These are phyloP conservation scores for Pangasius mekongensis DNA, from an alignment of 2,797 vertebrate species.

Conservation along the genomic window DNA sequence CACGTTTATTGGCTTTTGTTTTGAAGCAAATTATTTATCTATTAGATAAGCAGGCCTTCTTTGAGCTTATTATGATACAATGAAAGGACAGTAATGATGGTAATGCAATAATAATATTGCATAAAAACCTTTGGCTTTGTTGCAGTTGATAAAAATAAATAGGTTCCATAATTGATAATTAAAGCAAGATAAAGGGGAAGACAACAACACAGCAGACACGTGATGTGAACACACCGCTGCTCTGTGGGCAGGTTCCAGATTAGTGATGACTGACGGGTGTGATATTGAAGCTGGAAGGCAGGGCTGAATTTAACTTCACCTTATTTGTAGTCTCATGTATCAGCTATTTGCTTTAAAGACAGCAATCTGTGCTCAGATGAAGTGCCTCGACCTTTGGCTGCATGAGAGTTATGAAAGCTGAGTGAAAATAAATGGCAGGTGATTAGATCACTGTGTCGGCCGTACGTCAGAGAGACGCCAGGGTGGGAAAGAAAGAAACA, in stretches of 20 bases:
- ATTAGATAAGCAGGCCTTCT: neutral
- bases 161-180: neutral
- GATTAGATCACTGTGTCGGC: conserved; percentile 6
- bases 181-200: neutral
- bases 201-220: neutral
- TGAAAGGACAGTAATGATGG: neutral
- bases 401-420: conserved; percentile 24
- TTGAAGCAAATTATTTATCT: neutral
- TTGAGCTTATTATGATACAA: neutral
- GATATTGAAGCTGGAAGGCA: neutral
- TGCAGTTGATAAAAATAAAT: neutral
- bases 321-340: conserved; percentile 4
- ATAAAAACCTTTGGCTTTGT: neutral
- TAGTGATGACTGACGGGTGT: neutral
- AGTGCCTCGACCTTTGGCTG: conserved; percentile 29
- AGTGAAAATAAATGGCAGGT: conserved; percentile 34
- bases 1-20: neutral
- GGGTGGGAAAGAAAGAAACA: neutral
- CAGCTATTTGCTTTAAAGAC: conserved; percentile 38
- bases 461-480: neutral
- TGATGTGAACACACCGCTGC: neutral
- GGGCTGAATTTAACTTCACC: neutral
- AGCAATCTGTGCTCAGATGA: conserved; percentile 17
- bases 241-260: neutral
- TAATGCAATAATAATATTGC: neutral